Conservation (phyloP, 1,140 invertebrate genomes). For the Drosophila varians region DNA sequence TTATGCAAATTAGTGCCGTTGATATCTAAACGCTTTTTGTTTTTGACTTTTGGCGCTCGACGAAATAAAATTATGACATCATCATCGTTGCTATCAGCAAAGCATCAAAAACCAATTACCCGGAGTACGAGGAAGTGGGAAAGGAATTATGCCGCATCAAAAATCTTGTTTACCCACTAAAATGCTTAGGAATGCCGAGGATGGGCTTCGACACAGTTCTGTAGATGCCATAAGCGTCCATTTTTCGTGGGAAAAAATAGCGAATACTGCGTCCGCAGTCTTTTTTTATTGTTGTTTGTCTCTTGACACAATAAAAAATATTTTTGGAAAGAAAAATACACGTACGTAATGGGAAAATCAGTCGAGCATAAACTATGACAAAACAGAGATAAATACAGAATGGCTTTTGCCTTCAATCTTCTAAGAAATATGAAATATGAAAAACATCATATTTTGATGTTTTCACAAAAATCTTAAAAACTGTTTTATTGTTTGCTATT, state of each 20-base stretch:
- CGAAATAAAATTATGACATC: slow-evolving; percentile 68
- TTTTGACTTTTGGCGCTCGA: slow-evolving; percentile 52
- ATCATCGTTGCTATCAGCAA: slow-evolving; percentile 48
- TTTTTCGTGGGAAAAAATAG: slow-evolving; percentile 48
- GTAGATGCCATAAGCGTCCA: slow-evolving; percentile 21
- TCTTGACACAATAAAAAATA: slow-evolving; percentile 61
- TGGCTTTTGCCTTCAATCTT: slow-evolving; percentile 36
- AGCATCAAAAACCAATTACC: slow-evolving; percentile 74
- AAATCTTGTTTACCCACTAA: slow-evolving; percentile 61
- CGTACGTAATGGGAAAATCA: slow-evolving; percentile 71
- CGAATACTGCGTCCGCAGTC: slow-evolving; percentile 16
- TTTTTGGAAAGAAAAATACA: slow-evolving; percentile 47
- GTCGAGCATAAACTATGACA: slow-evolving; percentile 75
- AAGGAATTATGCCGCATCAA: slow-evolving; percentile 38
- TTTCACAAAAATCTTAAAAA: not conserved
- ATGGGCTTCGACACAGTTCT: slow-evolving; percentile 35
- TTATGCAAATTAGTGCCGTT: slow-evolving; percentile 69
- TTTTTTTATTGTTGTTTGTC: slow-evolving; percentile 54
- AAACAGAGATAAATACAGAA: slow-evolving; percentile 73
- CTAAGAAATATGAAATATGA: slow-evolving; percentile 25
- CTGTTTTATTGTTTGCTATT: not conserved
- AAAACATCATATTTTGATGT: not conserved
- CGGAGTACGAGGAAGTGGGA: slow-evolving; percentile 6
- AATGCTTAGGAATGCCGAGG: slow-evolving; percentile 19
- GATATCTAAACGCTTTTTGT: slow-evolving; percentile 68